Evolutionary conservation across 2,797 vertebrate genomes (phyloP), one percentile per base, ranked within the genome.

Genomic region (Acropternis orthonyx): DNA sequence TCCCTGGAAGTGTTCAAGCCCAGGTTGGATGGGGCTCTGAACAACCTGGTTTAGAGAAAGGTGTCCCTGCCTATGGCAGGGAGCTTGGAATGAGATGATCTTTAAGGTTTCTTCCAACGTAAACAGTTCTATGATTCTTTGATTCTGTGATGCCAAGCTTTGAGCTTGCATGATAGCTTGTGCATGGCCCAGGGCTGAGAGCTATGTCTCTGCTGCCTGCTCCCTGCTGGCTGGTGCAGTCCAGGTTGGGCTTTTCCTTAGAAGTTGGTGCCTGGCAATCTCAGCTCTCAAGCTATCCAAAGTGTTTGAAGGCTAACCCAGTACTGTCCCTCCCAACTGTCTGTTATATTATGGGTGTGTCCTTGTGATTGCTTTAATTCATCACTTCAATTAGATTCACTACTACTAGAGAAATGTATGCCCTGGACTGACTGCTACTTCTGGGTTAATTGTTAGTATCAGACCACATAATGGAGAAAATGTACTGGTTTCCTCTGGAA

Each of bases 391-490:
- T 89, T 59, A 56, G 13, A 21, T 46, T 85, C 28, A 37, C 18
- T 55, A 5, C 20, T 73, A 16, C 20, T 76, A 62, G 52, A 87
- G 44, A 44, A 2, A 1, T 13, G 14, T 37, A 8, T 41, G 58
- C 5, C 7, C 30, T 62, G 28, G 66, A 66, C 12, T 73, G 62
- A 69, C 46, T 34, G 27, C 41, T 82, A 55, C 39, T 39, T 91
- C 46, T 78, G 27, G 4, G 10, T 66, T 87, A 5, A 48, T 79
- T 89, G 88, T 91, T 82, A 63, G 43, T 48, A 95, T 73, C 51
- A 71, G 71, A 62, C 36, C 88, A 17, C 13, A 56, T 89, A 69
- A 73, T 69, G 55, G 61, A 87, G 63, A 89, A 86, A 91, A 54
- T 34, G 2, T 69, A 7, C 63, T 63, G 6, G 20, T 62, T 87